Percentiles rank a stretch among this genome's conserved stretches.
These are phyloP conservation scores for Artemia sp. DNA, from an alignment of 2,888 invertebrate genomes.

Conservation along the genomic window DNA sequence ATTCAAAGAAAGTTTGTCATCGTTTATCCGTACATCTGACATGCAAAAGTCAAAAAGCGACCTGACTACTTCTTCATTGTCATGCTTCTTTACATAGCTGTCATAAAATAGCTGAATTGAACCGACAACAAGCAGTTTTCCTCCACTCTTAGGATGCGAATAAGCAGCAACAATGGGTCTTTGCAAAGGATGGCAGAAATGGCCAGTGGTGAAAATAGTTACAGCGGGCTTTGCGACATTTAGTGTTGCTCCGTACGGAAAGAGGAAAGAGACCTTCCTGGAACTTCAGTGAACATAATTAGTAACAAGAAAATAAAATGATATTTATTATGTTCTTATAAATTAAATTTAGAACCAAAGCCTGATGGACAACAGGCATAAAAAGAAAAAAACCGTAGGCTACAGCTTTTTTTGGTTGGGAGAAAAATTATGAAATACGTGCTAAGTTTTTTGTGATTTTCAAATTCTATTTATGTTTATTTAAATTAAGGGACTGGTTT, in stretches of 20 bases:
- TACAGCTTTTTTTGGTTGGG: too few species aligned
- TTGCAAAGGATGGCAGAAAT: conserved; percentile 82
- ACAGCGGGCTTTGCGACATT: conserved; percentile 78
- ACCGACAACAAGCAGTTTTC: conserved; percentile 72
- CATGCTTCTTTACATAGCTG: conserved; percentile 79
- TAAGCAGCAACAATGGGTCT: conserved; percentile 72
- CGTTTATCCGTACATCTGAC: conserved; percentile 24
- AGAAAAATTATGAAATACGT: too few species aligned
- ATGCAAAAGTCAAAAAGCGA: conserved; percentile 66
- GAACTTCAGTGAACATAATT: background rate
- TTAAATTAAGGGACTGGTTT: too few species aligned
- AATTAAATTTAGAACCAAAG: too few species aligned
- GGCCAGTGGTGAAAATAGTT: conserved; percentile 75
- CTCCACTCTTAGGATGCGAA: conserved; percentile 39
- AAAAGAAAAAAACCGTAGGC: too few species aligned
- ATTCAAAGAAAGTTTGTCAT: background rate
- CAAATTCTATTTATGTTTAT: too few species aligned
- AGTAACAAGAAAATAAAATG: too few species aligned
- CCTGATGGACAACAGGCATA: too few species aligned
- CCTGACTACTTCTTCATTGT: conserved; percentile 75
- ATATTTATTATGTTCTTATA: too few species aligned
- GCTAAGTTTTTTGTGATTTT: background rate
- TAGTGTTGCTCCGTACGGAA: conserved; percentile 86
- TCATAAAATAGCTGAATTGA: conserved; percentile 84
- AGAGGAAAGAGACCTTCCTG: conserved; percentile 38